Conservation (phyloP, 2,888 invertebrate species). For the Blastobasis lacticolella region DNA sequence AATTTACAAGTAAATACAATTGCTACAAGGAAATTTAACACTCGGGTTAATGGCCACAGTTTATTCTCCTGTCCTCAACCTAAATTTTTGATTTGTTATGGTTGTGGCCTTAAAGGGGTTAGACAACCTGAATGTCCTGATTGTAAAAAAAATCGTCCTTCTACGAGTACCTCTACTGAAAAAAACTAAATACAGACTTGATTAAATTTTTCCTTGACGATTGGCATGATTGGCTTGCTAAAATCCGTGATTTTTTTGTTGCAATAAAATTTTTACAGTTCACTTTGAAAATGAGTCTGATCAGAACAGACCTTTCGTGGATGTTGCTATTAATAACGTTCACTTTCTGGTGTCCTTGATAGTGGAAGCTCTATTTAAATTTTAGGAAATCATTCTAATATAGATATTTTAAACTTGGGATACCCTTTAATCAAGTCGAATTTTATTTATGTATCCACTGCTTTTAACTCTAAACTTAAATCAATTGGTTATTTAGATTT, state of each 20-base stretch:
- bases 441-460: background rate
- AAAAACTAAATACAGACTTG: no score
- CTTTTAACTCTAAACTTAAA: slow-evolving; percentile 7
- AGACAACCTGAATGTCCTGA: no score
- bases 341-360: slow-evolving; percentile 13
- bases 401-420: background rate
- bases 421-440: background rate
- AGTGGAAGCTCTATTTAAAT: slow-evolving; percentile 16
- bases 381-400: slow-evolving; percentile 13
- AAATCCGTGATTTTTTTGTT: slow-evolving; percentile 7
- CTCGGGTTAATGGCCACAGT: no score
- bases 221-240: slow-evolving; percentile 11
- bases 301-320: slow-evolving; percentile 17
- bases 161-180: slow-evolving; percentile 9
- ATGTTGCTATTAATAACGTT: slow-evolving; percentile 2
- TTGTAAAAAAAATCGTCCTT: slow-evolving; percentile 12
- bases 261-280: slow-evolving; percentile 13
- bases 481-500: slow-evolving; percentile 6
- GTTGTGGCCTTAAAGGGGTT: no score
- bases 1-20: no score
- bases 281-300: slow-evolving; percentile 3
- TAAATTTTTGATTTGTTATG: no score
- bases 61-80: no score
- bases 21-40: no score
- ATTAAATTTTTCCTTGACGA: slow-evolving; percentile 5